Percentiles rank a stretch among this genome's conserved stretches.
Evolutionary conservation across 2,797 vertebrate genomes (phyloP).

Genomic region (Heliangelus exortis): DNA sequence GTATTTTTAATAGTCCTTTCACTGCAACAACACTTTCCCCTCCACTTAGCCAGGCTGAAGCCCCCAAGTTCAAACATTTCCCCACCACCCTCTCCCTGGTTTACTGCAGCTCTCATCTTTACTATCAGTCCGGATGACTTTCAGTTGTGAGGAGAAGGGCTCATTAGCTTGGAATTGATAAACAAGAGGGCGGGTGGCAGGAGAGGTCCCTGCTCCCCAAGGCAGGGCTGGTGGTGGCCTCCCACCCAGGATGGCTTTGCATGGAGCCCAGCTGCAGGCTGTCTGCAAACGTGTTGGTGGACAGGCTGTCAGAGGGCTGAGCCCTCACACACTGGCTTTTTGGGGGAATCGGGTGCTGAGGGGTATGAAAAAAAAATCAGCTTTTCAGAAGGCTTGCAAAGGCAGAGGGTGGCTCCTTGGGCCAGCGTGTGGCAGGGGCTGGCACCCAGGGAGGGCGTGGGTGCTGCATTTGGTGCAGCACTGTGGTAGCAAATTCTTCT

Average conservation of each 20-base stretch:
- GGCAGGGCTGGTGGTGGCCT: not conserved
- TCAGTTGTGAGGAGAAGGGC: not conserved
- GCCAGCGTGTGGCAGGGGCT: rapidly evolving
- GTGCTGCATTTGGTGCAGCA: not conserved
- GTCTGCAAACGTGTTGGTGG: not conserved
- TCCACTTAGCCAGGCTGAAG: slow-evolving; percentile 12
- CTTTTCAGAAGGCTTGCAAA: not conserved
- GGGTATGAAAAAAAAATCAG: not conserved
- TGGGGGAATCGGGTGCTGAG: rapidly evolving
- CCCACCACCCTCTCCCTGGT: not conserved
- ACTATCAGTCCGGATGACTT: slow-evolving; percentile 38
- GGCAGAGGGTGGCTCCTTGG: not conserved
- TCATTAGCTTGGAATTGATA: slow-evolving; percentile 54
- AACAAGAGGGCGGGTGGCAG: slow-evolving; percentile 34
- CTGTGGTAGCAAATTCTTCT: not conserved
- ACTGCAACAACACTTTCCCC: slow-evolving; percentile 48
- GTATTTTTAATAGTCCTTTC: slow-evolving; percentile 63
- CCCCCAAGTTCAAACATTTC: slow-evolving; percentile 52
- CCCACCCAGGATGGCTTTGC: not conserved
- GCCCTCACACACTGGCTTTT: not conserved
- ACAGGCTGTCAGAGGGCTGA: slow-evolving; percentile 35
- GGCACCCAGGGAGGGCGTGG: not conserved
- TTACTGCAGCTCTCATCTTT: slow-evolving; percentile 56
- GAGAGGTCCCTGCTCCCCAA: slow-evolving; percentile 2
- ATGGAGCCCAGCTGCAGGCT: slow-evolving; percentile 40